Percentiles rank a stretch among this genome's conserved stretches.
Conservation (phyloP, 2,797 vertebrate species). For the Myotis planiceps region DNA sequence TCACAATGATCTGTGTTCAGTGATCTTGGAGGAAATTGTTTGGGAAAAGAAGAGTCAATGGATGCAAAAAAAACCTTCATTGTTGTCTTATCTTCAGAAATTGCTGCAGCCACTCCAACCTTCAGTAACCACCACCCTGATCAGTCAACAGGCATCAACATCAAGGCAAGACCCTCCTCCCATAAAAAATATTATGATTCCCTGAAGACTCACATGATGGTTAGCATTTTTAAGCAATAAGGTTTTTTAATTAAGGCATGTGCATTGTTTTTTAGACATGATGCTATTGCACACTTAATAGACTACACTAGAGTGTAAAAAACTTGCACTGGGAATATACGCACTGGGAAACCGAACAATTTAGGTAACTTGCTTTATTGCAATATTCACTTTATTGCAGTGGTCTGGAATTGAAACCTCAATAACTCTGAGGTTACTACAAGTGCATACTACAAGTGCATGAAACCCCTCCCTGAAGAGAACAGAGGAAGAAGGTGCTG, state of each 20-base stretch:
- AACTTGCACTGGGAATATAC: neutral
- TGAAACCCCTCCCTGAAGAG: neutral
- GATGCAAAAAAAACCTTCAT: neutral
- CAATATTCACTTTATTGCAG: neutral
- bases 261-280: neutral
- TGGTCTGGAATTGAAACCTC: neutral
- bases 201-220: neutral
- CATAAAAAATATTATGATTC: neutral
- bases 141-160: neutral
- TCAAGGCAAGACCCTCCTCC: neutral
- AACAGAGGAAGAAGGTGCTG: neutral
- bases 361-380: neutral
- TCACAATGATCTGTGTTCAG: neutral
- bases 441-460: neutral
- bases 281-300: neutral
- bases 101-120: neutral
- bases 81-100: neutral
- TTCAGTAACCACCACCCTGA: neutral
- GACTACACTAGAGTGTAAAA: neutral
- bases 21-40: neutral
- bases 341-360: neutral
- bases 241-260: neutral
- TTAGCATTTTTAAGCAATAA: neutral
- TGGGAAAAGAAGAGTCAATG: neutral
- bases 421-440: neutral